Evolutionary conservation across 1,140 invertebrate species (phyloP).

Genomic region (Drosophila dunni): DNA sequence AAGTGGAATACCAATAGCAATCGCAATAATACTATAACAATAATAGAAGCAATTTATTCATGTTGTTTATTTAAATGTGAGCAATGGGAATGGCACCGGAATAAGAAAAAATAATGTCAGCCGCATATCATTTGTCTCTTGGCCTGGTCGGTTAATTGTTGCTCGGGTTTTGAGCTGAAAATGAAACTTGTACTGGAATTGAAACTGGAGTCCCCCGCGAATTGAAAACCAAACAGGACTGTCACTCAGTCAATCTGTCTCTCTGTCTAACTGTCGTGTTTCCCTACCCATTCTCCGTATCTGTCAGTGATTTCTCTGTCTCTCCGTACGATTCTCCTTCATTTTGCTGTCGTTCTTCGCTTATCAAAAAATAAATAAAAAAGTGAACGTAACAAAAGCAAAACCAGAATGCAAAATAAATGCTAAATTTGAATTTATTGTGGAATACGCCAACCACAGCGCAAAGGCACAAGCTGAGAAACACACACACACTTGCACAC

Average conservation of each 20-base stretch:
- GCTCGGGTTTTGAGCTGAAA: not conserved
- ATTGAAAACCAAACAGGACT: constrained; percentile 15
- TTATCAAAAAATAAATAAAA: constrained; percentile 29
- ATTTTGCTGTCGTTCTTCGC: constrained; percentile 33
- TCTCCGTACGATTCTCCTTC: not conserved
- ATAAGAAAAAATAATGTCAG: constrained; percentile 35
- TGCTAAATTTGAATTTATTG: constrained; percentile 75
- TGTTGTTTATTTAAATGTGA: constrained; percentile 34
- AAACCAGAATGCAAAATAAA: constrained; percentile 75
- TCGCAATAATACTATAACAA: constrained; percentile 13
- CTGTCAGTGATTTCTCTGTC: constrained; percentile 36
- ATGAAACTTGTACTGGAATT: not conserved
- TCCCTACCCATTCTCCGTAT: constrained; percentile 24
- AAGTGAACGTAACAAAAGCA: constrained; percentile 44
- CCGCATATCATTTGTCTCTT: constrained; percentile 65
- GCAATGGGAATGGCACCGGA: constrained; percentile 18
- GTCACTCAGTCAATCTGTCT: constrained; percentile 38
- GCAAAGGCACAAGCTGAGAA: constrained; percentile 9
- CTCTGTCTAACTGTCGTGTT: constrained; percentile 27
- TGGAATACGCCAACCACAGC: constrained; percentile 56
- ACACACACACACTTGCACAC: not conserved
- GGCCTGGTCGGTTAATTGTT: not conserved
- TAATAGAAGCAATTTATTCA: constrained; percentile 11
- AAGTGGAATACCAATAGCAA: constrained; percentile 29
- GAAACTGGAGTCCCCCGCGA: constrained; percentile 5